Percentiles rank a stretch among this genome's conserved stretches.
Conservation (phyloP, 2,888 invertebrate genomes). For the Hylaea fasciaria region DNA sequence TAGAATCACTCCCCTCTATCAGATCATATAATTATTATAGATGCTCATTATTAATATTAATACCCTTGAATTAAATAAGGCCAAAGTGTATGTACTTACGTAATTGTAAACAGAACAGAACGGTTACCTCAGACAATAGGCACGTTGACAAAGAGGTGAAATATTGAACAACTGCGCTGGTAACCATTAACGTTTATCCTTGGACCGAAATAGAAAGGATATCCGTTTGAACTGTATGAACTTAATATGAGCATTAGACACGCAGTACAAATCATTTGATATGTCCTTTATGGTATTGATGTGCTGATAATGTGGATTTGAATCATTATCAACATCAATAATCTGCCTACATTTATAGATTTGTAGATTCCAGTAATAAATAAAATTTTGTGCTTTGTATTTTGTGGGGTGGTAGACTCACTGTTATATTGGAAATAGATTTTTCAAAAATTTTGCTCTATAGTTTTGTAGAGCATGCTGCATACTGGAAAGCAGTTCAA, state of each 20-base stretch:
- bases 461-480: too few relatives aligned
- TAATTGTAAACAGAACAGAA: conserved; percentile 15
- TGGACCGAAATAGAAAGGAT: conserved; percentile 80
- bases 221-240: conserved; percentile 75
- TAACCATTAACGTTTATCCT: conserved; percentile 75
- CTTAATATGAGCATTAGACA: conserved; percentile 43
- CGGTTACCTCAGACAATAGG: conserved; percentile 38
- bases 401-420: too few relatives aligned
- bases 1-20: too few relatives aligned
- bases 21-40: too few relatives aligned
- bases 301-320: neutral
- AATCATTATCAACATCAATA: neutral
- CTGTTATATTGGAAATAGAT: too few relatives aligned
- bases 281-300: conserved; percentile 15
- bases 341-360: too few relatives aligned
- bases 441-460: too few relatives aligned
- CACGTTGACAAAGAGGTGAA: conserved; percentile 65
- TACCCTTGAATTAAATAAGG: neutral
- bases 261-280: conserved; percentile 23
- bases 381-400: too few relatives aligned
- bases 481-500: too few relatives aligned
- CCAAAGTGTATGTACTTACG: neutral
- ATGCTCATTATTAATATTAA: neutral
- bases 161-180: conserved; percentile 63
- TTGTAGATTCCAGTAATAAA: too few relatives aligned